Evolutionary conservation across 2,113 vertebrate species (phyloP).

Genomic region (Climacteris rufus): DNA sequence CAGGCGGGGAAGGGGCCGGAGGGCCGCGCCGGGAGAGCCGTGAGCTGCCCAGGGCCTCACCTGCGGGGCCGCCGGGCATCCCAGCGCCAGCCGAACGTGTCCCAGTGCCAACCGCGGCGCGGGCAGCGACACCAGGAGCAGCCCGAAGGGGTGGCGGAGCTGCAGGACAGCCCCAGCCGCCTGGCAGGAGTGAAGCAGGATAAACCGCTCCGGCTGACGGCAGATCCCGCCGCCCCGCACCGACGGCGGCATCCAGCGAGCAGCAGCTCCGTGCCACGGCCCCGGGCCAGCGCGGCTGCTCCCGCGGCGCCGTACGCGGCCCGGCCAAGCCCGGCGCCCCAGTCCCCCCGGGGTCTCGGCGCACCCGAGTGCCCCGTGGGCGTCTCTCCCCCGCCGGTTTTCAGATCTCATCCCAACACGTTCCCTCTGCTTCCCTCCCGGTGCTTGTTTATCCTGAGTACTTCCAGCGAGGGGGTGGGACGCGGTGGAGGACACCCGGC

Average conservation of each 20-base stretch:
- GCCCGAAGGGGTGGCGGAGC: constrained; percentile 10
- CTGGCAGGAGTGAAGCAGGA: neutral
- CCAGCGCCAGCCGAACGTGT: neutral
- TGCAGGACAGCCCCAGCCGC: constrained; percentile 1
- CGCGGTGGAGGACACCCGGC: neutral
- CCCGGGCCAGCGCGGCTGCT: neutral
- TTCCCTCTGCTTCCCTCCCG: neutral
- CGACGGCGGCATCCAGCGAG: neutral
- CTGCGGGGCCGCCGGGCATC: neutral
- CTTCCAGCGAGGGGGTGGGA: neutral
- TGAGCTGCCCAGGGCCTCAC: neutral
- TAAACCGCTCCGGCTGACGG: constrained; percentile 21
- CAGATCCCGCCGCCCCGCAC: neutral
- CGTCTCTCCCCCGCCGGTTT: neutral
- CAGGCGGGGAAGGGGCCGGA: neutral
- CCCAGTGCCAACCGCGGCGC: neutral
- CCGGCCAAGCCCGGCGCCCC: neutral
- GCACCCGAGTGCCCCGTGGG: neutral
- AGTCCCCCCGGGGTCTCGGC: neutral
- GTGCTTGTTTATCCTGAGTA: neutral
- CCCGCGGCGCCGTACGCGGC: neutral
- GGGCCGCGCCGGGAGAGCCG: neutral
- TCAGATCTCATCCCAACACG: neutral
- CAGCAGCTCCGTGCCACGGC: neutral
- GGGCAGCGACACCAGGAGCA: constrained; percentile 18